Percentiles rank a stretch among this genome's conserved stretches.
phyloP scores from a whole-genome alignment of 2,888 invertebrate genomes.

The Steinernema carpocapsae region DNA sequence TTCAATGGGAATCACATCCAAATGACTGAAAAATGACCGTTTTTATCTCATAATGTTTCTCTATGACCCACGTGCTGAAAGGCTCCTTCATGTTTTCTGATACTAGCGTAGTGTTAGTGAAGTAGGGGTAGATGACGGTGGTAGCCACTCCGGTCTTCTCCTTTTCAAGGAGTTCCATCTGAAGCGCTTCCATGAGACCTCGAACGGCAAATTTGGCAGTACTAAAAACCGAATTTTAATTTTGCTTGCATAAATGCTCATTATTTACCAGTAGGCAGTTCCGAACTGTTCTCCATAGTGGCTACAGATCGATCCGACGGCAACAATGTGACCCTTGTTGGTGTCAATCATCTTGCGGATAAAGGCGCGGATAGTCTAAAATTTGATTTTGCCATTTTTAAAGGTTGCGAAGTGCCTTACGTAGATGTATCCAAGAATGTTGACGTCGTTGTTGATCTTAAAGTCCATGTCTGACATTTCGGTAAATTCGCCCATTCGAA shows the following conservation, averaged over 20 bases:
- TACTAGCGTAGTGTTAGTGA: slow-evolving; percentile 45
- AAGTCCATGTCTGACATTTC: slow-evolving; percentile 43
- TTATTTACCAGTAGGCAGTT: slow-evolving; percentile 46
- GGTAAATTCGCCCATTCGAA: slow-evolving; percentile 42
- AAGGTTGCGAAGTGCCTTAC: neutral
- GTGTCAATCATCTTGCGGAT: slow-evolving; percentile 44
- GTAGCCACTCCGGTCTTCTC: slow-evolving; percentile 37
- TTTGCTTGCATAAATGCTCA: neutral
- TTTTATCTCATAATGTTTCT: neutral
- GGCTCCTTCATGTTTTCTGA: slow-evolving; percentile 44
- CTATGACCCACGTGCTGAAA: slow-evolving; percentile 45
- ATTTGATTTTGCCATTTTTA: neutral
- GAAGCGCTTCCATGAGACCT: slow-evolving; percentile 47
- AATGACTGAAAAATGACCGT: slow-evolving; percentile 40
- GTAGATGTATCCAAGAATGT: slow-evolving; percentile 48
- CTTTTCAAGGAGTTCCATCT: slow-evolving; percentile 44
- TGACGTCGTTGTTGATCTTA: slow-evolving; percentile 43
- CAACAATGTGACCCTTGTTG: slow-evolving; percentile 44
- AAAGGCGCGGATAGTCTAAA: slow-evolving; percentile 45
- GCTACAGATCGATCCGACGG: slow-evolving; percentile 48
- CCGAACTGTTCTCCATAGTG: slow-evolving; percentile 48
- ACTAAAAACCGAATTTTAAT: slow-evolving; percentile 26
- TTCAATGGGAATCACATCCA: slow-evolving; percentile 44
- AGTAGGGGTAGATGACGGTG: slow-evolving; percentile 47
- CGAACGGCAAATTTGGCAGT: slow-evolving; percentile 48